A percentile compares a stretch with the other conserved stretches of the same genome.
phyloP scores from a whole-genome alignment of 2,888 invertebrate species.

The Tetheella fluctuosa region DNA sequence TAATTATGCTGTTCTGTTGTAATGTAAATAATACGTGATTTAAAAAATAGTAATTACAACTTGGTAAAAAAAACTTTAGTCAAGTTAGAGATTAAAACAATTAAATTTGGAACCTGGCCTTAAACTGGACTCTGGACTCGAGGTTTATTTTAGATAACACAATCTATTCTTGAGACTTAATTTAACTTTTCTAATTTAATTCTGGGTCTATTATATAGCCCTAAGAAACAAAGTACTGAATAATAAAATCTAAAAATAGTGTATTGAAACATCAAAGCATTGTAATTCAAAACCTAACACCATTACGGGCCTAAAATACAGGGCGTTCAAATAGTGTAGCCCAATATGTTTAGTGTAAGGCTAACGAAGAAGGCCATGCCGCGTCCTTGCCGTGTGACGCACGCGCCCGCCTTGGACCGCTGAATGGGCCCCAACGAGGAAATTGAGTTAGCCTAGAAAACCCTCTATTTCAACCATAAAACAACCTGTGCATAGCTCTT shows the following conservation, averaged over 20 bases:
- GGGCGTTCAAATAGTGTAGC: slow-evolving; percentile 57
- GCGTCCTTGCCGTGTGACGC: slow-evolving; percentile 68
- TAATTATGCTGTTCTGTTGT: too few species aligned
- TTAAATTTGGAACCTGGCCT: too few species aligned
- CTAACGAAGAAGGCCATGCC: slow-evolving; percentile 43
- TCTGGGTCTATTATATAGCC: too few species aligned
- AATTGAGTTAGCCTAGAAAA: slow-evolving; percentile 26
- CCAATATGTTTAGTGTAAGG: slow-evolving; percentile 33
- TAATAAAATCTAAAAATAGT: not conserved
- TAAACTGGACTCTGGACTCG: too few species aligned
- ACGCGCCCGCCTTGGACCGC: slow-evolving; percentile 56
- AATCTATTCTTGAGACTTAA: too few species aligned
- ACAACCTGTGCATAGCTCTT: not conserved
- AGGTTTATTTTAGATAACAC: too few species aligned
- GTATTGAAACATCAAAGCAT: slow-evolving; percentile 18
- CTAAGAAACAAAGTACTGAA: not conserved
- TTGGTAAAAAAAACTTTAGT: too few species aligned
- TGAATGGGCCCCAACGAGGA: slow-evolving; percentile 40
- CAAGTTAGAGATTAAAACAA: too few species aligned
- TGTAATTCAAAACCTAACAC: slow-evolving; percentile 45
- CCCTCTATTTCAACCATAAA: slow-evolving; percentile 15
- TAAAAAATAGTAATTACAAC: too few species aligned
- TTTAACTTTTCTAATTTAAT: too few species aligned
- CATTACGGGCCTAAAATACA: slow-evolving; percentile 53
- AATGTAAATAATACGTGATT: too few species aligned